Evolutionary conservation across 2,113 vertebrate species (phyloP).

Genomic region (Rhipidura dahli): DNA sequence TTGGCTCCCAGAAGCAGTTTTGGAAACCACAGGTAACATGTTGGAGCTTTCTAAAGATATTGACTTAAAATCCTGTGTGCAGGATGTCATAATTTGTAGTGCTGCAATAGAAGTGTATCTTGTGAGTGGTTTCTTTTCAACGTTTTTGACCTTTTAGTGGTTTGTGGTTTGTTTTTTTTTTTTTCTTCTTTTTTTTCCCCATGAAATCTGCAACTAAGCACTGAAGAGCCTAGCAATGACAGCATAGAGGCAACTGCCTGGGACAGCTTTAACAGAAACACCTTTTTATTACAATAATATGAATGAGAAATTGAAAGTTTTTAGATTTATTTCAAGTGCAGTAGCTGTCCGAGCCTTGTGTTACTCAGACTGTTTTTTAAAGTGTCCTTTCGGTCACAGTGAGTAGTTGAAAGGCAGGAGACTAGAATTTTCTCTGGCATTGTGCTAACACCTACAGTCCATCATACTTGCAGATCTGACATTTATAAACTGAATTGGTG

Average conservation of each 20-base stretch:
- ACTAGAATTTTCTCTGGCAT: background rate
- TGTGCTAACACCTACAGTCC: background rate
- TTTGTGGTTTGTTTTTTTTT: background rate
- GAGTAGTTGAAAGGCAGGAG: background rate
- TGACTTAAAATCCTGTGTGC: background rate
- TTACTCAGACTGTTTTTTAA: background rate
- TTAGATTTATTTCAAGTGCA: background rate
- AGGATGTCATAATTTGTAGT: background rate
- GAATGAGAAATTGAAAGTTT: background rate
- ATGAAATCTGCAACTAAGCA: background rate
- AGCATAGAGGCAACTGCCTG: background rate
- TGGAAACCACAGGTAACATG: background rate
- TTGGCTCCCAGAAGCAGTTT: background rate
- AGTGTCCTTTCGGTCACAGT: background rate
- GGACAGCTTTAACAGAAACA: background rate
- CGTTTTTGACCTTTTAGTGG: background rate
- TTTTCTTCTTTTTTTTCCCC: rapidly evolving
- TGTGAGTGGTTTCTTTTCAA: background rate
- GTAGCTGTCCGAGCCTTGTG: background rate
- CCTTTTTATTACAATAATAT: background rate
- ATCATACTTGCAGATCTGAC: background rate
- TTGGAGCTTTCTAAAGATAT: background rate
- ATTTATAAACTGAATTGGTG: background rate
- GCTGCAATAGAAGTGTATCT: background rate
- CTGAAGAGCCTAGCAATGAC: background rate